Percentiles rank a stretch among this genome's conserved stretches.
These are phyloP conservation scores for Nansenia antarctica DNA, from an alignment of 2,113 vertebrate species.

Conservation along the genomic window DNA sequence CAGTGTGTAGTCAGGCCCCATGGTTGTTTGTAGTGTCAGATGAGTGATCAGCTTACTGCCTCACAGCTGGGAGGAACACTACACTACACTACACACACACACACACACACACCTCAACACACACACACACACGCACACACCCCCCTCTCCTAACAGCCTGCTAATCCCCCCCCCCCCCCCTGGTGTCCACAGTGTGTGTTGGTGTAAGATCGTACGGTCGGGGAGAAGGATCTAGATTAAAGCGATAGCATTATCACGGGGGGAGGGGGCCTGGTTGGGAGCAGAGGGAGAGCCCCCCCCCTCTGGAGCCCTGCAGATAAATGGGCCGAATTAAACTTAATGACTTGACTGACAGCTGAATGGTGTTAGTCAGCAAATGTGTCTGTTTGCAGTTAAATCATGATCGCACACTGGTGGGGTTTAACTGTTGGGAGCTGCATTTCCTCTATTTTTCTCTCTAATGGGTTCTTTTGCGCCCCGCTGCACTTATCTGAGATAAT, in stretches of 20 bases:
- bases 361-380: slow-evolving; percentile 42
- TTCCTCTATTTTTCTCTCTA: too few relatives aligned
- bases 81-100: too few relatives aligned
- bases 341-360: slow-evolving; percentile 65
- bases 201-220: slow-evolving; percentile 23
- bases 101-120: too few relatives aligned
- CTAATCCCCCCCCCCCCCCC: slow-evolving; percentile 48
- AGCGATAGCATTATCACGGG: slow-evolving; percentile 54
- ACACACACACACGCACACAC: too few relatives aligned
- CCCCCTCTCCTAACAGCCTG: slow-evolving; percentile 36
- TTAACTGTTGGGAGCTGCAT: too few relatives aligned
- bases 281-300: slow-evolving; percentile 40
- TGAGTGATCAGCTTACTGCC: slow-evolving; percentile 15
- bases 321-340: slow-evolving; percentile 68
- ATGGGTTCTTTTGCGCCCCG: too few relatives aligned
- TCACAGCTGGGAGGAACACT: slow-evolving; percentile 35
- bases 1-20: too few relatives aligned
- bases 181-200: slow-evolving; percentile 35
- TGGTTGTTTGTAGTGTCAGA: slow-evolving; percentile 15
- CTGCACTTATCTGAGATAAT: too few relatives aligned
- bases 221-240: slow-evolving; percentile 62
- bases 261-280: slow-evolving; percentile 12
- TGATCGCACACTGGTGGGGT: slow-evolving; percentile 20
- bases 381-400: slow-evolving; percentile 33
- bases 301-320: slow-evolving; percentile 53